Evolutionary conservation across 2,797 vertebrate species (phyloP).

Genomic region (Kryptopterus vitreolus): DNA sequence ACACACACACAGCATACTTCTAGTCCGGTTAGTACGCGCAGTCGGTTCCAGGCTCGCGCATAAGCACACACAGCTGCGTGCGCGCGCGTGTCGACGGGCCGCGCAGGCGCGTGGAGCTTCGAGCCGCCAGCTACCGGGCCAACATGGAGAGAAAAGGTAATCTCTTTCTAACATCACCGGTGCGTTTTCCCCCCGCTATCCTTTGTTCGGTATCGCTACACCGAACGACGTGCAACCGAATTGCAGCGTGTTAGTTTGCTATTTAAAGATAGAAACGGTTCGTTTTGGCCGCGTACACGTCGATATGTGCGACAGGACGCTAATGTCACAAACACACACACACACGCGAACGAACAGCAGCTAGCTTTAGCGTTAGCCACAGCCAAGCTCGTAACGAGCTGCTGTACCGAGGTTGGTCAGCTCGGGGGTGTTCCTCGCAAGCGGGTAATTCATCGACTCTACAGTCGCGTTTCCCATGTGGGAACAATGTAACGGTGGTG

Average conservation of each 20-base stretch:
- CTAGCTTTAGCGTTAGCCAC: conserved; percentile 22
- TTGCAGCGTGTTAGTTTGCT: neutral
- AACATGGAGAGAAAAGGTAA: conserved; percentile 85
- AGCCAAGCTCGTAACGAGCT: neutral
- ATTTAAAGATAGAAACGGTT: neutral
- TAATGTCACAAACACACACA: conserved; percentile 14
- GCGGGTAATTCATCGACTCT: neutral
- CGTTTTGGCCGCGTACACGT: neutral
- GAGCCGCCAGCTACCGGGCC: conserved; percentile 68
- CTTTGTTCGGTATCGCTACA: neutral
- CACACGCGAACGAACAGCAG: neutral
- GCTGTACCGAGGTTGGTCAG: neutral
- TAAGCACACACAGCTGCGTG: conserved; percentile 8
- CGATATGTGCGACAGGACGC: conserved; percentile 15
- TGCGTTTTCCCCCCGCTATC: neutral
- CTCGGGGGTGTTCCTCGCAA: neutral
- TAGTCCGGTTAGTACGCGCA: neutral
- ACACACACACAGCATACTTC: neutral
- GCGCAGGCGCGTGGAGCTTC: conserved; percentile 57
- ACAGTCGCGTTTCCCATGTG: neutral
- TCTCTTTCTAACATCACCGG: conserved; percentile 46
- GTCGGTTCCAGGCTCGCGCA: neutral
- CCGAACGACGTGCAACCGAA: neutral
- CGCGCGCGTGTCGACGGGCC: neutral
- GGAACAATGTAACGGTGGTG: neutral